Base-by-base conservation (phyloP, 1,140 invertebrate species). In the Orius laevigatus region DNA sequence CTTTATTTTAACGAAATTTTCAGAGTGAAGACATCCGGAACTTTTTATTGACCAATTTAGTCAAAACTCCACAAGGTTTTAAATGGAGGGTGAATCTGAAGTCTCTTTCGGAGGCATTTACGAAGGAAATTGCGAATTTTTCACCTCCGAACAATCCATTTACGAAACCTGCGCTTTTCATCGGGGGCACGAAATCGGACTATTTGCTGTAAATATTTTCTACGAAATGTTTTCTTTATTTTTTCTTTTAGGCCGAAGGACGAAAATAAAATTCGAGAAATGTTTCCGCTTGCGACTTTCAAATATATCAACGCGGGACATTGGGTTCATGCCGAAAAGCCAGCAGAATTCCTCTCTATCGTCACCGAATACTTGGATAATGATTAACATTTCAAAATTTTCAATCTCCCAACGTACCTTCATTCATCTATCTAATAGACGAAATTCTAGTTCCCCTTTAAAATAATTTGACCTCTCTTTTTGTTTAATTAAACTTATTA, bases 241-340 rank as follows among this genome's bases (percentile, higher is more conserved):
- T 38, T 47, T 6, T 12, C 5, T 70, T 69, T 46, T 61, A 79
- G 71, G 50, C 65, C 66, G 49, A 67, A 74, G 54, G 79, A 89
- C 63, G 70, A 82, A 53, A 64, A 70, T 1, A 58, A 68, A 39
- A 86, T 92, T 44, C 66, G 70, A 57, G 68, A 74, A 51, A 62
- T 84, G 11, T 96, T 95, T 62, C 85, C 89, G 0, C 66, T 72
- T 5, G 77, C 82, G 0, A 64, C 77, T 52, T 71, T 95, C 48
- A 61, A 71, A 47, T 82, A 78, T 58, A 72, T 96, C 39, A 77
- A 75, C 50, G 84, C 90, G 14, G 85, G 87, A 5, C 92, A 96
- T 63, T 90, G 89, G 84, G 76, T 93, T 6, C 92, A 96, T 60
- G 78, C 84, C 45, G 89, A 96, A 53, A 83, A 91, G 62, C 86